Conservation (phyloP, 2,888 invertebrate species). For the Lasioglossum oenotherae region DNA sequence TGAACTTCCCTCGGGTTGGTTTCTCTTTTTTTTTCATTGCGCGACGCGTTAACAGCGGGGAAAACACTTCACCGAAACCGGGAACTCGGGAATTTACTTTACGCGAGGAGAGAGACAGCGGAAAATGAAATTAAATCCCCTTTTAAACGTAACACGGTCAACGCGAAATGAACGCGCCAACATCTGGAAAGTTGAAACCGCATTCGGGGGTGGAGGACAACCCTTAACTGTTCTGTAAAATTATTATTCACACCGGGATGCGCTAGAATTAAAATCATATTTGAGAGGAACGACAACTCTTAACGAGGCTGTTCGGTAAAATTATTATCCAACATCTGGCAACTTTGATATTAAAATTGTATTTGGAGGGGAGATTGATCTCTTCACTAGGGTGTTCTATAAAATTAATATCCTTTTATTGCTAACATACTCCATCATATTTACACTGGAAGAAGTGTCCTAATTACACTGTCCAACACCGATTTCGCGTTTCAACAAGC, state of each 20-base stretch:
- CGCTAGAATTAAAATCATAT: not conserved
- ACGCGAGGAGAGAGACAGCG: not conserved
- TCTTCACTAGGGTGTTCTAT: slow-evolving; percentile 31
- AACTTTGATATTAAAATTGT: not conserved
- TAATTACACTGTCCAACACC: slow-evolving; percentile 34
- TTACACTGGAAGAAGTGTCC: slow-evolving; percentile 47
- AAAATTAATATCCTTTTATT: slow-evolving; percentile 59
- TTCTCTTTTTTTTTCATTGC: not conserved
- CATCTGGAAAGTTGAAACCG: slow-evolving; percentile 1
- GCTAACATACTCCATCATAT: slow-evolving; percentile 43
- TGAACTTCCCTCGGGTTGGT: not conserved
- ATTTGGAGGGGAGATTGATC: not conserved
- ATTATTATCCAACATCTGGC: slow-evolving; percentile 19
- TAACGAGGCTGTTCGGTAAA: slow-evolving; percentile 46
- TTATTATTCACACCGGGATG: slow-evolving; percentile 5
- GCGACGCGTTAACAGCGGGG: not conserved
- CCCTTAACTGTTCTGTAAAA: slow-evolving; percentile 51
- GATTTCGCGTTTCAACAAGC: not conserved
- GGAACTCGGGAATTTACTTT: slow-evolving; percentile 2
- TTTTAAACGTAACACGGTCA: not conserved
- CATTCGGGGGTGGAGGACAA: not conserved
- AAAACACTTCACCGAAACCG: slow-evolving; percentile 1
- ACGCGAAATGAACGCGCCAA: not conserved
- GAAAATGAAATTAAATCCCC: not conserved
- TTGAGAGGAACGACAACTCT: not conserved